phyloP scores from a whole-genome alignment of 2,797 vertebrate species.

The Apogon hyalosoma region DNA sequence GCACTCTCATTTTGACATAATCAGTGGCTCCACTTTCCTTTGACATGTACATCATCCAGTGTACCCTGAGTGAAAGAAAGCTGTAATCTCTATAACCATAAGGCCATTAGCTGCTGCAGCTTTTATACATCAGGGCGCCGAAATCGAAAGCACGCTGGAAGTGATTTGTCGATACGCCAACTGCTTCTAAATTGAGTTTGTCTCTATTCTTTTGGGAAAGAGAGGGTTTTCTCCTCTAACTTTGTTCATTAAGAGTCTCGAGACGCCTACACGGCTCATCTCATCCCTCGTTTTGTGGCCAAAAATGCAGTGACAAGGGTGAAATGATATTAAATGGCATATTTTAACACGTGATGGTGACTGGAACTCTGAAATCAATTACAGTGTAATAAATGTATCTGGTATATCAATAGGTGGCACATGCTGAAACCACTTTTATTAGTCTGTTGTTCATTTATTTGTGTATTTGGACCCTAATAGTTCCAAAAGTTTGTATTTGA shows the following conservation, averaged over 20 bases:
- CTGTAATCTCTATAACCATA: conserved; percentile 32
- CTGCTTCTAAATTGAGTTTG: conserved; percentile 62
- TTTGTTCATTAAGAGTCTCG: conserved; percentile 48
- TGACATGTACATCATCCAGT: conserved; percentile 28
- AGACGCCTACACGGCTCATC: conserved; percentile 32
- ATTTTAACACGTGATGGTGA: not conserved
- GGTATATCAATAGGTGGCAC: not conserved
- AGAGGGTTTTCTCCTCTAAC: conserved; percentile 43
- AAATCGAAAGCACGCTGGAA: conserved; percentile 39
- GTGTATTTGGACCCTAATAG: no score
- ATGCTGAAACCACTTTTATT: not conserved
- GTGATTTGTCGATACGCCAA: conserved; percentile 51
- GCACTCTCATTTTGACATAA: conserved; percentile 5
- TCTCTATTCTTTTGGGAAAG: conserved; percentile 47
- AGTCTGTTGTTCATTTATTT: no score
- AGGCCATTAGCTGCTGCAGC: conserved; percentile 29
- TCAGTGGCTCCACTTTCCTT: conserved; percentile 30
- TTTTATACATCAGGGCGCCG: conserved; percentile 23
- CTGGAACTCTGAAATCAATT: conserved; percentile 18
- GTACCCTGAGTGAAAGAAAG: conserved; percentile 31
- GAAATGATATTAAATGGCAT: conserved; percentile 14
- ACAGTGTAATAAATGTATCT: not conserved
- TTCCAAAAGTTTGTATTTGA: no score
- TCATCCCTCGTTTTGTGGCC: conserved; percentile 4
- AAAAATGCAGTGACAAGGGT: conserved; percentile 3